A percentile compares a stretch with the other conserved stretches of the same genome.
Conservation (phyloP, 1,140 invertebrate genomes). For the Drosophila funebris region DNA sequence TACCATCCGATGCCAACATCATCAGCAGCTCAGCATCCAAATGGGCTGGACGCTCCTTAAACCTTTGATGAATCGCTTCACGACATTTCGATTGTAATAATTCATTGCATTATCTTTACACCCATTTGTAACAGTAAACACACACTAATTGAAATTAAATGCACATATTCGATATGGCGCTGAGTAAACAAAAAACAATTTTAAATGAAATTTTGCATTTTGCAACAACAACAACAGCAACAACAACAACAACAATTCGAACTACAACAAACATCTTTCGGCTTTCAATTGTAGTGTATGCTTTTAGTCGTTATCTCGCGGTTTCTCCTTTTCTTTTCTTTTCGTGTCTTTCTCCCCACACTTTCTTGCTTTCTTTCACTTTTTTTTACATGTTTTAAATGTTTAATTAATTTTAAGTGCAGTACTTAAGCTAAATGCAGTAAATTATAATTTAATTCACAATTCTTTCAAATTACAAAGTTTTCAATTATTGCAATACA, state of each 20-base stretch:
- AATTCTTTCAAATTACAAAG: not conserved
- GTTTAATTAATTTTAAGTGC: conserved; percentile 52
- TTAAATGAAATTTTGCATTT: conserved; percentile 2
- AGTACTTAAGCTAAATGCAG: conserved; percentile 42
- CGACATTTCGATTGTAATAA: conserved; percentile 38
- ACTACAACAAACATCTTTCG: conserved; percentile 12
- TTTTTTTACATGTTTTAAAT: conserved; percentile 43
- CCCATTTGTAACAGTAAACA: conserved; percentile 38
- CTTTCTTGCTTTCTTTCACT: conserved; percentile 6
- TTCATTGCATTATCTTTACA: conserved; percentile 36
- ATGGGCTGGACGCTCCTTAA: not conserved
- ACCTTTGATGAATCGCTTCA: conserved; percentile 24
- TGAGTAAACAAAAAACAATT: conserved; percentile 9
- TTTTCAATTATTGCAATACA: not conserved
- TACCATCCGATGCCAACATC: no score
- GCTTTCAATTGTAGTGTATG: conserved; percentile 43
- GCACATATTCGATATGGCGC: conserved; percentile 25
- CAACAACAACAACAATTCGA: not conserved
- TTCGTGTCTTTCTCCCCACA: not conserved
- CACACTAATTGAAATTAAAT: conserved; percentile 22
- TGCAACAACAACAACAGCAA: conserved; percentile 4
- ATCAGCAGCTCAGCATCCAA: no score
- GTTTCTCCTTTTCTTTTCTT: not conserved
- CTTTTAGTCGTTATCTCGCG: not conserved
- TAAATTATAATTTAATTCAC: not conserved